Evolutionary conservation across 1,140 invertebrate species (phyloP).

Genomic region (Euborellia annulipes): DNA sequence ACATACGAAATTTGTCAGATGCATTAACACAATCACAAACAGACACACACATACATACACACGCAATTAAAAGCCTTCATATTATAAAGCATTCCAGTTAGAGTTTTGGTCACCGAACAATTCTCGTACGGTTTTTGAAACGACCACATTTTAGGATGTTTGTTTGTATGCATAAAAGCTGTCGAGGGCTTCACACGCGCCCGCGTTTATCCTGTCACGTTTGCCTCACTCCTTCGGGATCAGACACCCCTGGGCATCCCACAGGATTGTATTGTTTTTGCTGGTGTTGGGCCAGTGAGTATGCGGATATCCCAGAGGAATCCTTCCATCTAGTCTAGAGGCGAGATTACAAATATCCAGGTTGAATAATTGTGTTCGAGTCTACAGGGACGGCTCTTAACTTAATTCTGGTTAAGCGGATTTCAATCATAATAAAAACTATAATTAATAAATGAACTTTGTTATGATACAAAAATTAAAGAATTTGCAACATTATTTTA

Average conservation of each 20-base stretch:
- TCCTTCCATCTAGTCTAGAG: too few relatives aligned
- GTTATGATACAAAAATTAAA: too few relatives aligned
- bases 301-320: too few relatives aligned
- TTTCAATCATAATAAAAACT: too few relatives aligned
- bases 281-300: too few relatives aligned
- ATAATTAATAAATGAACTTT: too few relatives aligned
- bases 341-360: slow-evolving; percentile 1
- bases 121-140: slow-evolving; percentile 16
- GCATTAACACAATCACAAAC: not conserved
- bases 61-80: too few relatives aligned
- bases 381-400: not conserved
- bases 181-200: too few relatives aligned
- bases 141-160: not conserved
- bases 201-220: not conserved
- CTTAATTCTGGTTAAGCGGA: not conserved
- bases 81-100: too few relatives aligned
- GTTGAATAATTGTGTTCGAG: slow-evolving; percentile 1
- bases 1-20: not conserved
- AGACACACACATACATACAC: not conserved
- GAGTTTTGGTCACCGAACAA: not conserved
- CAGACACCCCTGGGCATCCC: not conserved
- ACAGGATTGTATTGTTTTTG: too few relatives aligned
- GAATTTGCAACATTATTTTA: too few relatives aligned
- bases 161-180: too few relatives aligned
- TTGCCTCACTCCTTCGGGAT: not conserved